A percentile compares a stretch with the other conserved stretches of the same genome.
Conservation (phyloP, 2,888 invertebrate species). For the Prosopocoilus inquinatus region DNA sequence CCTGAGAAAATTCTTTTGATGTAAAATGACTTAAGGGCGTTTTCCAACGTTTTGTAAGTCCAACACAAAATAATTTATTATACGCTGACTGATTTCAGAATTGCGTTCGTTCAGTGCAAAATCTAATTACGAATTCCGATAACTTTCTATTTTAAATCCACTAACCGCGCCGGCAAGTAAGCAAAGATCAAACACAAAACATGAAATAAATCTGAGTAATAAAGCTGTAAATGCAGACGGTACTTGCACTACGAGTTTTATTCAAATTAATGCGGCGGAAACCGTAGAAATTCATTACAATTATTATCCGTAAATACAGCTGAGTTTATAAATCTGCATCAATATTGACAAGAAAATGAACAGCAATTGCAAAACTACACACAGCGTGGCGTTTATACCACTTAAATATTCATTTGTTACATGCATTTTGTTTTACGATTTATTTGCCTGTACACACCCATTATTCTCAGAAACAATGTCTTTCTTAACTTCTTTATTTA, state of each 20-base stretch:
- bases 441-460: slow-evolving; percentile 4
- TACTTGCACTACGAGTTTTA: not conserved
- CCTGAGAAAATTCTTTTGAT: no score
- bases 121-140: no score
- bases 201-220: no score
- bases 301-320: slow-evolving; percentile 1
- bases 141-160: no score
- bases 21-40: no score
- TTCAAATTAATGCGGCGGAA: slow-evolving; percentile 2
- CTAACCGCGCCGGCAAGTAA: no score
- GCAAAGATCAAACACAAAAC: no score
- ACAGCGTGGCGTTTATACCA: not conserved
- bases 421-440: slow-evolving; percentile 3
- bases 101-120: no score
- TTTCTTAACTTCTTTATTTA: not conserved
- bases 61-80: no score
- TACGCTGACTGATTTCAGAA: no score
- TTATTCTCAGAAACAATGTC: slow-evolving; percentile 3
- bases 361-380: slow-evolving; percentile 4
- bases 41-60: no score
- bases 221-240: no score
- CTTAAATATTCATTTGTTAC: slow-evolving; percentile 1
- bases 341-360: slow-evolving; percentile 3
- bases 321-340: slow-evolving; percentile 3
- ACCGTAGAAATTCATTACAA: not conserved